Base-by-base conservation (phyloP, 1,140 invertebrate species). In the Philopotamus ludificatus region DNA sequence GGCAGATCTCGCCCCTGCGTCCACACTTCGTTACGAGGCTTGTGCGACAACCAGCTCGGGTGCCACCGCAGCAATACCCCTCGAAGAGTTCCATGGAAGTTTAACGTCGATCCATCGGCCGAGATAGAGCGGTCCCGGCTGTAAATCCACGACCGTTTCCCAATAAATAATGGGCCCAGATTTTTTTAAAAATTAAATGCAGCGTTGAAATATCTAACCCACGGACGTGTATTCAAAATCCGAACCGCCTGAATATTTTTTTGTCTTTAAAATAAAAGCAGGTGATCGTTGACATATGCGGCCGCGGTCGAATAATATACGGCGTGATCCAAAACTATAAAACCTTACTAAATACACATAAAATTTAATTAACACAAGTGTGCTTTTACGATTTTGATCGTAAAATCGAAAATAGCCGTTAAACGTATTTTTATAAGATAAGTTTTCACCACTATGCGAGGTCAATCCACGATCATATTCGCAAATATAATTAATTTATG, bases 221-320 rank as follows among this genome's bases (percentile, higher is more conserved):
- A 57, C 34, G 15, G 20, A 57, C 41, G 41, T 57, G 21, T 44
- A 15, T 44, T 55, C 53, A 26, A 55, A 39, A n/a, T 55, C 9
- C 18, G 55, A 22, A 21, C 42, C n/a, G 15, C 25, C 12, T 12
- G 28, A 34, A 2, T 25, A 58, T n/a, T 15, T 20, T 44, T 44
- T 44, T 58, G 42, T 44, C 4, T 34, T 15, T 20, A 2, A 58
- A 58, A 44, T 58, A 44, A 58, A 54, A 44, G 45, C 41, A 8
- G 41, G 21, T 54, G 25, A 58, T n/a, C 21, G 2, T 45, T 28
- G 12, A 44, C 55, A 45, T 45, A 58, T 58, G 18, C 2, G 16
- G 1, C 16, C 21, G 10, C 21, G 23, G 21, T 23, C 15, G 4
- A 59, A 15, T 39, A 15, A 23, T 45, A 47, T 23, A 21, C 9